Evolutionary conservation across 2,797 vertebrate species (phyloP).

Genomic region (Hapalemur alaotrensis): DNA sequence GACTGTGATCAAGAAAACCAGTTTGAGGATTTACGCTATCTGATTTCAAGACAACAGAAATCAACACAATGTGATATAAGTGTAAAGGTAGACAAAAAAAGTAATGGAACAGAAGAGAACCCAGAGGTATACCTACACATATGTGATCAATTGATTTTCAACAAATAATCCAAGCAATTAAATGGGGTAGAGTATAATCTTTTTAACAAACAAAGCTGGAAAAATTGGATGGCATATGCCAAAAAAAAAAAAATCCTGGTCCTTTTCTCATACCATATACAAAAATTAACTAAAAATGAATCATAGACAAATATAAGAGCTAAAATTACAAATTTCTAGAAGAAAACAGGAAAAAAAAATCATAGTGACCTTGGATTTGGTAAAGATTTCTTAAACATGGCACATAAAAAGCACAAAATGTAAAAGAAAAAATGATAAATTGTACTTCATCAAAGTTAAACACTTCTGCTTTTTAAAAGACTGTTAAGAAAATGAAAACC

Average conservation of each 20-base stretch:
- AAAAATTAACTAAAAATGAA: neutral
- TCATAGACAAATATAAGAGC: neutral
- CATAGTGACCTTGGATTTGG: neutral
- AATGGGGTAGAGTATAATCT: neutral
- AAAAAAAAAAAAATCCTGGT: neutral
- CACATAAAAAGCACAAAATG: neutral
- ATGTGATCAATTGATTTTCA: neutral
- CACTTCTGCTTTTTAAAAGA: neutral
- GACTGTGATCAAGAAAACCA: neutral
- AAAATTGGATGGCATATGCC: neutral
- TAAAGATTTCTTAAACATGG: neutral
- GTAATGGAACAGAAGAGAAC: neutral
- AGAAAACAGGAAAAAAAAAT: neutral
- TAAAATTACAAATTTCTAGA: neutral
- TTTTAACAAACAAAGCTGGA: neutral
- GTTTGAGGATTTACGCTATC: neutral
- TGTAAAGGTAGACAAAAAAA: neutral
- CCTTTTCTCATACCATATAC: neutral
- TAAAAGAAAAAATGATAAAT: neutral
- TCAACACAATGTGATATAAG: neutral
- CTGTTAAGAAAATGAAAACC: neutral
- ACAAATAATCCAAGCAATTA: neutral
- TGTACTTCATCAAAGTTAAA: constrained; percentile 26
- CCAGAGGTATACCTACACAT: neutral
- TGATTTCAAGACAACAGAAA: neutral